phyloP scores from a whole-genome alignment of 2,113 vertebrate genomes.

The Mionectes macconnelli region DNA sequence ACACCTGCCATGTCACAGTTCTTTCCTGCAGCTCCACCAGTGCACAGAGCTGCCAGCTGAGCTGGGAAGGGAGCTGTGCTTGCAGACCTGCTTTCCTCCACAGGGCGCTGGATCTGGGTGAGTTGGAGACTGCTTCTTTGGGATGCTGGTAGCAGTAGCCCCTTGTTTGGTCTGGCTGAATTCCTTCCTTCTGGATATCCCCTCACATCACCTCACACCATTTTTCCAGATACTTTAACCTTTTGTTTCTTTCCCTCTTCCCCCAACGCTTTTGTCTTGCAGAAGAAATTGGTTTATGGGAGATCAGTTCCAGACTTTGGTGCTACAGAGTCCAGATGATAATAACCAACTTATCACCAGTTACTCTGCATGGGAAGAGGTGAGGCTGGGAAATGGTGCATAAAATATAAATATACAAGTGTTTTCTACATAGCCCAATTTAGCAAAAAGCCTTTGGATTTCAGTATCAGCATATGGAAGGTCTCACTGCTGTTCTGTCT shows the following conservation, averaged over 20 bases:
- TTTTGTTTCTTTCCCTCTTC: background rate
- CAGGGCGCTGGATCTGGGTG: background rate
- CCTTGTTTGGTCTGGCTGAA: background rate
- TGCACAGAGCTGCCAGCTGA: background rate
- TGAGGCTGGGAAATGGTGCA: background rate
- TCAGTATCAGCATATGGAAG: background rate
- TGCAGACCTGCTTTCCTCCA: background rate
- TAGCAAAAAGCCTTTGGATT: background rate
- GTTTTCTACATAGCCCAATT: background rate
- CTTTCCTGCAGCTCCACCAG: background rate
- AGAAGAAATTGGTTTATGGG: background rate
- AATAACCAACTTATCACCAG: background rate
- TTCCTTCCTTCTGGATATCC: background rate
- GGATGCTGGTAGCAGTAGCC: background rate
- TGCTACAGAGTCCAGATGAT: background rate
- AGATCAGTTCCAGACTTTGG: background rate
- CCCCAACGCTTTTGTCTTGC: background rate
- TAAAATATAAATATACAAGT: background rate
- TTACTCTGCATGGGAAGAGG: background rate
- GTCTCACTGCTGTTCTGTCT: background rate
- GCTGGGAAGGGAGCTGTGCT: background rate
- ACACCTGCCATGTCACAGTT: background rate
- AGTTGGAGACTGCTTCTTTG: background rate
- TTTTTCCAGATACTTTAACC: background rate
- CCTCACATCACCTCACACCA: background rate